Percentiles rank a stretch among this genome's conserved stretches.
These are phyloP conservation scores for Cardiocondyla obscurior DNA, from an alignment of 1,140 invertebrate species.

Conservation along the genomic window DNA sequence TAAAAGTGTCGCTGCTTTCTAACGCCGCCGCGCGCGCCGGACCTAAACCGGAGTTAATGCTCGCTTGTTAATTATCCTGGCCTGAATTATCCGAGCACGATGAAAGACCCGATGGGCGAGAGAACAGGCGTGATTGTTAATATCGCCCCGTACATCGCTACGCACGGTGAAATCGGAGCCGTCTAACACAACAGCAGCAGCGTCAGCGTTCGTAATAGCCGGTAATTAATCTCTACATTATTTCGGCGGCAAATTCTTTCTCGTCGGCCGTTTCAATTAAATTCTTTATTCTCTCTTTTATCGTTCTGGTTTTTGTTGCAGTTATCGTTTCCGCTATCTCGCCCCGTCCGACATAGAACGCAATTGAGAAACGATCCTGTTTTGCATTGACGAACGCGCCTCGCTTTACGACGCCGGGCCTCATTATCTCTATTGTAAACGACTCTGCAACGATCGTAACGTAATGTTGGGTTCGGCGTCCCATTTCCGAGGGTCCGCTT, in stretches of 20 bases:
- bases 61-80: not conserved
- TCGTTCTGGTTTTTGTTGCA: too few species aligned
- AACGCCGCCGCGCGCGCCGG: not conserved
- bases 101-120: not conserved
- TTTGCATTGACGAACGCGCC: not conserved
- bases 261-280: too few species aligned
- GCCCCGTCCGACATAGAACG: too few species aligned
- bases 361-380: not conserved
- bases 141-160: not conserved
- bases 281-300: too few species aligned
- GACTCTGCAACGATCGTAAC: not conserved
- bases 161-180: not conserved
- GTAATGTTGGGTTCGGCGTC: not conserved
- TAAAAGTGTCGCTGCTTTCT: slow-evolving; percentile 60
- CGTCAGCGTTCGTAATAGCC: too few species aligned
- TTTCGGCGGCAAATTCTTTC: not conserved
- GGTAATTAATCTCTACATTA: not conserved
- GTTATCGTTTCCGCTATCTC: too few species aligned
- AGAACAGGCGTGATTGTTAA: not conserved
- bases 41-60: slow-evolving; percentile 18
- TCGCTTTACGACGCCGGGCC: not conserved
- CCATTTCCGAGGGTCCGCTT: slow-evolving; percentile 1
- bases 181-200: not conserved
- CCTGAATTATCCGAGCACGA: not conserved
- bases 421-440: slow-evolving; percentile 13